Evolutionary conservation across 2,797 vertebrate species (phyloP), one percentile per base, ranked within the genome.

Genomic region (Tauraco hartlaubi): DNA sequence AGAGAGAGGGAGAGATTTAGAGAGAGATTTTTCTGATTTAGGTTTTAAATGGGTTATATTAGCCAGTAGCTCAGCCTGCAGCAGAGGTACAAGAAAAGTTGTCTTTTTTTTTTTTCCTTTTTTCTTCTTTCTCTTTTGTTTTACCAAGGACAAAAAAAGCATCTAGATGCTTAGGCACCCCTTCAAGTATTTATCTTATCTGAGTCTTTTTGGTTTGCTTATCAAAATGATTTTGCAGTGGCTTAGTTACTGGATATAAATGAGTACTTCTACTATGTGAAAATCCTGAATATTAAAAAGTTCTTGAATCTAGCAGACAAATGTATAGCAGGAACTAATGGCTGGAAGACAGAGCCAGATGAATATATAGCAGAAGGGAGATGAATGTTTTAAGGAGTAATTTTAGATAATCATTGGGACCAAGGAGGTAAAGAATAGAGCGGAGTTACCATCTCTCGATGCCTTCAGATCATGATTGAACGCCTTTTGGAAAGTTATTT

Each of bases 391-490:
- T 75, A 76, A 90, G 46, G 28, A 84, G 46, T 48, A 84, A 81
- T 90, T 85, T 90, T 69, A 84, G 92, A 52, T 89, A 87, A 91
- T 78, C 54, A 49, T 58, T 69, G 88, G 86, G 75, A 91, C 46
- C 43, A 85, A 78, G 33, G 12, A 67, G 18, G 44, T 73, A 55
- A 90, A 87, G 83, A 84, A 68, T 44, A 52, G 66, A 41, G 28
- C 31, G 44, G 74, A 82, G 41, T 76, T 80, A 61, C 75, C 52
- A 17, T 84, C 43, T 94, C 73, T 93, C 0, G 0, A 26, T 94
- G 58, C 67, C 22, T 79, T 85, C 78, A 35, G 43, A 52, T 76
- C 43, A 22, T 67, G 77, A 87, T 8, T 68, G 69, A 90, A 84
- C 0, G 0, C 59, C 59, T 90, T 90, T 78, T 74, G 73, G 59